These are phyloP conservation scores for Dasyornis broadbenti DNA, from an alignment of 2,113 vertebrate species.

Conservation along the genomic window DNA sequence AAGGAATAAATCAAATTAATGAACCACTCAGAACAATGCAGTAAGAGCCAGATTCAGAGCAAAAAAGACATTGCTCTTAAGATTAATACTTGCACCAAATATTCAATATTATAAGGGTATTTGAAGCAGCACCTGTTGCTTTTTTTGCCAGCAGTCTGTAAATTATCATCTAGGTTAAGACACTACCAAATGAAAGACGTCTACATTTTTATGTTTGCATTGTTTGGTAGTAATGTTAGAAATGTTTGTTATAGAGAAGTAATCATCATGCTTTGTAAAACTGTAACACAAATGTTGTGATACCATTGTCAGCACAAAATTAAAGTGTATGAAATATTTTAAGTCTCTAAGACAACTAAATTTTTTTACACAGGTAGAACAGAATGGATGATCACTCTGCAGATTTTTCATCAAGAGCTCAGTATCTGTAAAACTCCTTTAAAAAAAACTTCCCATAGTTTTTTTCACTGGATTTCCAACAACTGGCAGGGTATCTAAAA, in stretches of 20 bases:
- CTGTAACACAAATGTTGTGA: background rate
- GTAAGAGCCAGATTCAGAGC: background rate
- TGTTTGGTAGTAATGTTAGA: background rate
- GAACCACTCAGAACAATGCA: background rate
- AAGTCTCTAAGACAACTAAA: background rate
- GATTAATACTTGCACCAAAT: background rate
- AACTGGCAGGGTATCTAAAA: background rate
- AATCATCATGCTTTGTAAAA: background rate
- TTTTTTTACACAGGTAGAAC: background rate
- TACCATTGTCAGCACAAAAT: background rate
- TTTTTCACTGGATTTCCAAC: background rate
- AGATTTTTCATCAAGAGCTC: constrained; percentile 18
- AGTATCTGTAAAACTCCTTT: constrained; percentile 30
- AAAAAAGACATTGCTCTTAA: background rate
- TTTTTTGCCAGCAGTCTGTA: background rate
- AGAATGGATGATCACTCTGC: background rate
- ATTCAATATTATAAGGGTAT: background rate
- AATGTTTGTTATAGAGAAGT: background rate
- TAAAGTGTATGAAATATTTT: background rate
- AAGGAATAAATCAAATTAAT: background rate
- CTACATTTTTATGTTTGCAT: background rate
- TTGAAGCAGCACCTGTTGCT: background rate
- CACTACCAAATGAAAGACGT: background rate
- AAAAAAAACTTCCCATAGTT: constrained; percentile 22
- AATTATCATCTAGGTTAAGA: background rate